A percentile compares a stretch with the other conserved stretches of the same genome.
phyloP scores from a whole-genome alignment of 2,113 vertebrate species.

The Camelus bactrianus region DNA sequence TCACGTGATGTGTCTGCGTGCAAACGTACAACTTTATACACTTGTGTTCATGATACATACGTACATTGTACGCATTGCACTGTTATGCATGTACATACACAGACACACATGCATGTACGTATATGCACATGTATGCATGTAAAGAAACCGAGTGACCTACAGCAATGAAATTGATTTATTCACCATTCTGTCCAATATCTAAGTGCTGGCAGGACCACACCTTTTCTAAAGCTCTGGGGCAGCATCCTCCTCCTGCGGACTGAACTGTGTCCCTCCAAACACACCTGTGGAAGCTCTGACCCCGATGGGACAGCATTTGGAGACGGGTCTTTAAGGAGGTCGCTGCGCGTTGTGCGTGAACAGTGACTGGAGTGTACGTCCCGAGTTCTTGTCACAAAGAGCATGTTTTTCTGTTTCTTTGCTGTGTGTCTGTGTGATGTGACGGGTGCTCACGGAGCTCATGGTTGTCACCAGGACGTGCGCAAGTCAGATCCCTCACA shows the following conservation, averaged over 20 bases:
- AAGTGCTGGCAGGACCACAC: not conserved
- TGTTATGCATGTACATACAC: rapidly evolving
- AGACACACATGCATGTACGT: not conserved
- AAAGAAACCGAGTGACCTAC: not conserved
- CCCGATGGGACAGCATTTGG: too few species aligned
- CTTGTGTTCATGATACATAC: rapidly evolving
- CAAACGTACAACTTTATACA: rapidly evolving
- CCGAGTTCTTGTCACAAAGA: too few species aligned
- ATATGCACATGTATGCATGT: not conserved
- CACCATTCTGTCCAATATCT: not conserved
- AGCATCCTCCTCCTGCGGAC: too few species aligned
- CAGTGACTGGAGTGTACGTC: too few species aligned
- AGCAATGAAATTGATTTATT: not conserved
- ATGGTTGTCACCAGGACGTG: not conserved
- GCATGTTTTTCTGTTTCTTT: too few species aligned
- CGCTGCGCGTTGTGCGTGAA: too few species aligned
- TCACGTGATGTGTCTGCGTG: rapidly evolving
- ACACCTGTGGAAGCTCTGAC: too few species aligned
- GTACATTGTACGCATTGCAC: rapidly evolving
- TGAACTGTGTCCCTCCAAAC: too few species aligned
- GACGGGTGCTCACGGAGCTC: rapidly evolving
- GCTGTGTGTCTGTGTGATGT: too few species aligned
- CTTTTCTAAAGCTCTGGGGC: not conserved
- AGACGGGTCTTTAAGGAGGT: too few species aligned
- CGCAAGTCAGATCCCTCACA: not conserved